These are phyloP conservation scores for Eupithecia inturbata DNA, from an alignment of 2,888 invertebrate genomes.

Conservation along the genomic window DNA sequence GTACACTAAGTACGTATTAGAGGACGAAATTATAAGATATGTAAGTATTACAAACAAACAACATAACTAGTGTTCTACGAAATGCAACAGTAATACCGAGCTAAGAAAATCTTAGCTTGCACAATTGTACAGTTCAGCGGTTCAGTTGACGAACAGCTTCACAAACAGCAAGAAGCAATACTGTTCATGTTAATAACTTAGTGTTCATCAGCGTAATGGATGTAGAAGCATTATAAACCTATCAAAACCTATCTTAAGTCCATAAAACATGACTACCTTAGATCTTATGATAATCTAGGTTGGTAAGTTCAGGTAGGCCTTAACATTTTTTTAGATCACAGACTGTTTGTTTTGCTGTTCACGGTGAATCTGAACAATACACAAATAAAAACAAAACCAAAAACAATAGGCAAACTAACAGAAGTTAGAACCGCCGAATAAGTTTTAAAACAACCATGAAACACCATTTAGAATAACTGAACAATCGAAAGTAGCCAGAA, in stretches of 20 bases:
- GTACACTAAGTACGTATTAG: background rate
- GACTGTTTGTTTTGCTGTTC: background rate
- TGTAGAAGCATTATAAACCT: background rate
- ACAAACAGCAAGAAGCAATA: background rate
- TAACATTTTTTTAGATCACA: background rate
- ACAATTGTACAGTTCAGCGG: background rate
- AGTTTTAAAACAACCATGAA: conserved; percentile 17
- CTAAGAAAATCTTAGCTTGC: background rate
- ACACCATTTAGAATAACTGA: conserved; percentile 16
- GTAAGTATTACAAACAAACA: background rate
- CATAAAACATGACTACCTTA: background rate
- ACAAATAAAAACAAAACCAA: background rate
- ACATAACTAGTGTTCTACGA: background rate
- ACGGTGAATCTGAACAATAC: background rate
- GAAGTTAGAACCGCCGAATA: conserved; percentile 4
- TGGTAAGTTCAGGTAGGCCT: background rate
- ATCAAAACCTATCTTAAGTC: background rate
- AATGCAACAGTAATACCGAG: background rate
- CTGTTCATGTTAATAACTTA: conserved; percentile 7
- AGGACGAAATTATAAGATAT: background rate
- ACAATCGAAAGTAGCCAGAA: conserved; percentile 2
- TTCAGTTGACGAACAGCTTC: background rate
- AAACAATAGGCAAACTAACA: conserved; percentile 10
- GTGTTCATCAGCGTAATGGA: conserved; percentile 11
- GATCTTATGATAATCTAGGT: background rate